Conservation (phyloP, 1,140 invertebrate species). For the Drosophila ananassae region DNA sequence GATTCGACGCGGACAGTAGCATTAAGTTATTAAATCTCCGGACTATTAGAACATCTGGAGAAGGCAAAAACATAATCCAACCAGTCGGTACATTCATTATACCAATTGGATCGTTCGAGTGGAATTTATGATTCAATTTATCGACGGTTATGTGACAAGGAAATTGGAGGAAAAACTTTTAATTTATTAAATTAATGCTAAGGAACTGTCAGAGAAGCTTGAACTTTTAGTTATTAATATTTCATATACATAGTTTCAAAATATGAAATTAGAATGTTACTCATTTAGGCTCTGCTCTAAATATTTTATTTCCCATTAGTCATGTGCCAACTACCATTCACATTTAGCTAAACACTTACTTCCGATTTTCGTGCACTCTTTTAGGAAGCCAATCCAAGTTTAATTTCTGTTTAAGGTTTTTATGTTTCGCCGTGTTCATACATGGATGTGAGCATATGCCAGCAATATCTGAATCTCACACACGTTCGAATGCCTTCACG, state of each 20-base stretch:
- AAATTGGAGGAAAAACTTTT: neutral
- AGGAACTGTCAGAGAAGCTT: no score
- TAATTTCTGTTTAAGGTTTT: conserved; percentile 33
- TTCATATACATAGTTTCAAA: no score
- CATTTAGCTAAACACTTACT: conserved; percentile 48
- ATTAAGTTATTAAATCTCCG: conserved; percentile 56
- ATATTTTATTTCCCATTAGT: conserved; percentile 21
- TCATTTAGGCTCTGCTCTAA: neutral
- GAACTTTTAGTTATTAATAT: no score
- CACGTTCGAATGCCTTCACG: conserved; percentile 9
- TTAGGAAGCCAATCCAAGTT: conserved; percentile 38
- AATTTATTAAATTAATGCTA: neutral
- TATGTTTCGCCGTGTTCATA: conserved; percentile 6
- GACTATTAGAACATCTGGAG: conserved; percentile 17
- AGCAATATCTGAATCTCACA: conserved; percentile 15
- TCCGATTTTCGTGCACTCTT: conserved; percentile 48
- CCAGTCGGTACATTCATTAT: conserved; percentile 24
- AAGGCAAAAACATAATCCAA: conserved; percentile 42
- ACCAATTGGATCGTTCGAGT: conserved; percentile 41
- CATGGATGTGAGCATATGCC: neutral
- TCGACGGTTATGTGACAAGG: conserved; percentile 24
- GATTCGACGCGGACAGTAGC: conserved; percentile 11
- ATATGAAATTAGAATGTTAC: neutral
- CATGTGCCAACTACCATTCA: conserved; percentile 41
- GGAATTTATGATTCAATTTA: conserved; percentile 18